Percentiles rank a stretch among this genome's conserved stretches.
These are phyloP conservation scores for Sebastes reedi DNA, from an alignment of 2,797 vertebrate species.

Conservation along the genomic window DNA sequence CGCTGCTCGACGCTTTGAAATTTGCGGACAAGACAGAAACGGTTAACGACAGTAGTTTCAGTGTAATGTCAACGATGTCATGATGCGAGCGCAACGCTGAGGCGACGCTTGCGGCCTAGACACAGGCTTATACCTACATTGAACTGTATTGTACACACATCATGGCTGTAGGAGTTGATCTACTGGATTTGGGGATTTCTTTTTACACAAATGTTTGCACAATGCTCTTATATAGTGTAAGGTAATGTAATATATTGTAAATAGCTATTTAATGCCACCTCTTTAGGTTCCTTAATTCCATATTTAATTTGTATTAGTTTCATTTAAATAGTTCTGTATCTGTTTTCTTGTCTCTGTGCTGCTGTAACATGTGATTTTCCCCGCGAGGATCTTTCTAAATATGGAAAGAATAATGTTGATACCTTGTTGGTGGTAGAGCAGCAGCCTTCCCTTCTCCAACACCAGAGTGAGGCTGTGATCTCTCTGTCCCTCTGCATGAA, in stretches of 20 bases:
- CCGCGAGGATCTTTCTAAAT: background rate
- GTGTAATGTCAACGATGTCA: accelerated
- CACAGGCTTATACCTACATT: too few relatives aligned
- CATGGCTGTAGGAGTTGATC: background rate
- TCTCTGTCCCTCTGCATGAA: conserved; percentile 91
- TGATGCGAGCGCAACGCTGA: background rate
- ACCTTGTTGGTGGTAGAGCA: conserved; percentile 92
- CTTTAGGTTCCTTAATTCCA: background rate
- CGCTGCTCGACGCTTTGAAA: accelerated
- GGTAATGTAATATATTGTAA: background rate
- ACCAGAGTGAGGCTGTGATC: conserved; percentile 93
- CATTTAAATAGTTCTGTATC: background rate
- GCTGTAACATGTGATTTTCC: background rate
- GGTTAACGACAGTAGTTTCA: background rate
- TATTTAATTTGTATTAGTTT: background rate
- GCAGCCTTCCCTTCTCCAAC: conserved; percentile 88
- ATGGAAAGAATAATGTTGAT: conserved; percentile 2
- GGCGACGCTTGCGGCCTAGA: too few relatives aligned
- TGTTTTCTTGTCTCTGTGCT: background rate
- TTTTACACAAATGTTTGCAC: background rate
- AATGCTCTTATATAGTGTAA: background rate
- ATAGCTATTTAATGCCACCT: background rate
- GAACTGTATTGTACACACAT: background rate
- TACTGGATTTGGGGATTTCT: background rate
- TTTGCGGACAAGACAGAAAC: background rate